Conservation (phyloP, 2,888 invertebrate genomes). For the Pteria penguin region DNA sequence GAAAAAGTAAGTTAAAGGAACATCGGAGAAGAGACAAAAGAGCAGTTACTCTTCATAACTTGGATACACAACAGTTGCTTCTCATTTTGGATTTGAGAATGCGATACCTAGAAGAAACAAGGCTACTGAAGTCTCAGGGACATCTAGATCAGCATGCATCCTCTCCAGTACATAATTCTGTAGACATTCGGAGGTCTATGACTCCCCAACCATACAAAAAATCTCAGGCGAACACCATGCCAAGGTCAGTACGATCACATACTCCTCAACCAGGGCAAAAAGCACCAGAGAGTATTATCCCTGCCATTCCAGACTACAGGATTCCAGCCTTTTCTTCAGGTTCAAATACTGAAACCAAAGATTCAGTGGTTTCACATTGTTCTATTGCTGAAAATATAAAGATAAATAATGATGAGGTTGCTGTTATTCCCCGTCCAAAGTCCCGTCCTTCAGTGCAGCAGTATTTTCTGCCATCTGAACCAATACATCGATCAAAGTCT, state of each 20-base stretch:
- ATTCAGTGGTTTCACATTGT: not conserved
- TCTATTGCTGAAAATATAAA: not conserved
- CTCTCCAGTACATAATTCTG: not conserved
- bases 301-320: not conserved
- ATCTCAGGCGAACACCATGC: conserved; percentile 40
- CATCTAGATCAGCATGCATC: conserved; percentile 16
- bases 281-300: not conserved
- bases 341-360: not conserved
- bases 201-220: conserved; percentile 65
- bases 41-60: conserved; percentile 69
- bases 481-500: conserved; percentile 43
- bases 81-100: conserved; percentile 70
- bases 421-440: conserved; percentile 35
- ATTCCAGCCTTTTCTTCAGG: not conserved
- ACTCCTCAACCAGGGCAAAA: conserved; percentile 62
- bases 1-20: conserved; percentile 64
- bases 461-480: conserved; percentile 54
- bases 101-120: conserved; percentile 70
- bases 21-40: conserved; percentile 64
- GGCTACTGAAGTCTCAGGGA: conserved; percentile 53
- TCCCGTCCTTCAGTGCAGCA: conserved; percentile 52
- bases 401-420: not conserved
- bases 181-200: conserved; percentile 55
- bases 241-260: conserved; percentile 64
- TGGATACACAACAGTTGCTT: conserved; percentile 71